Conservation (phyloP, 2,888 invertebrate genomes). For the Lasioglossum lativentre region DNA sequence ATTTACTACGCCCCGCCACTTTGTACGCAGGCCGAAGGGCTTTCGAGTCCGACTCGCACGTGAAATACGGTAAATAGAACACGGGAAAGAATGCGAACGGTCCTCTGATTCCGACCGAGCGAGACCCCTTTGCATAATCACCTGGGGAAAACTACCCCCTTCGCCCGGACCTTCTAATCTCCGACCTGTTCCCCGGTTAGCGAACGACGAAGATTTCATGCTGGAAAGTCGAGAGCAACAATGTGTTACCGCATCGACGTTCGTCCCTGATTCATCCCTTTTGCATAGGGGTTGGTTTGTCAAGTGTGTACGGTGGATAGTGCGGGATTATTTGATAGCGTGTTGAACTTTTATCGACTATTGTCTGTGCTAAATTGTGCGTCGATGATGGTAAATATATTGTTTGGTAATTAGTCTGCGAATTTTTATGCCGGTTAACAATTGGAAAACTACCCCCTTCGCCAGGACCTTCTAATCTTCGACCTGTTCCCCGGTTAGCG, state of each 20-base stretch:
- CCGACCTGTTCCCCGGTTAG: background rate
- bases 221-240: background rate
- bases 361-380: background rate
- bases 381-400: no score
- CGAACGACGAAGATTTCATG: background rate
- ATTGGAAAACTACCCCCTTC: conserved; percentile 15
- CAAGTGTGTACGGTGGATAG: background rate
- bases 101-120: conserved; percentile 31
- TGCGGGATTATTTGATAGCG: background rate
- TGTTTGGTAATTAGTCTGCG: no score
- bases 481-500: background rate
- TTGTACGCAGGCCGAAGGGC: conserved; percentile 40
- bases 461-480: conserved; percentile 22
- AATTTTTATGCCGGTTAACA: no score
- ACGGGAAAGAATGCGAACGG: conserved; percentile 35
- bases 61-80: conserved; percentile 57
- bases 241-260: no score
- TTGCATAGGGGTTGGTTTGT: no score
- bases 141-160: conserved; percentile 11
- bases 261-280: background rate
- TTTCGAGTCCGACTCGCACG: conserved; percentile 40
- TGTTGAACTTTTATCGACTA: background rate
- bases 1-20: conserved; percentile 57
- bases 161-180: conserved; percentile 23
- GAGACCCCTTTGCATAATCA: conserved; percentile 46